A percentile compares a stretch with the other conserved stretches of the same genome.
Evolutionary conservation across 2,888 invertebrate genomes (phyloP).

Genomic region (Nemotelus pantherinus): DNA sequence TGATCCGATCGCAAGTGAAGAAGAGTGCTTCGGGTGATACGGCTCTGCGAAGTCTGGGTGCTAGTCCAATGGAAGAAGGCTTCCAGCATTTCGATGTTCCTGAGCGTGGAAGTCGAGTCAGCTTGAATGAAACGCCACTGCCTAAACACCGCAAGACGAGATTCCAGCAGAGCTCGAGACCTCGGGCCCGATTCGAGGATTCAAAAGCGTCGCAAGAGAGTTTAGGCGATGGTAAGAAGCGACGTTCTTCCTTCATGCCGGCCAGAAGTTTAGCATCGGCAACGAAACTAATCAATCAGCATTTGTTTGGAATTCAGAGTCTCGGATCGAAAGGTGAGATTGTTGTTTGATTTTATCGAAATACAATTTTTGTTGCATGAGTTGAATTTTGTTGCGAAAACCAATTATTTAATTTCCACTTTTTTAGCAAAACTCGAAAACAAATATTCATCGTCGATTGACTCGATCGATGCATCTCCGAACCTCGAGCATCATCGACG

Average conservation of each 20-base stretch:
- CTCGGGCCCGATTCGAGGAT: slow-evolving; percentile 66
- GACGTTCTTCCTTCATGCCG: slow-evolving; percentile 70
- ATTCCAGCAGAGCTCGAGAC: slow-evolving; percentile 75
- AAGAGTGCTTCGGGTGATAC: slow-evolving; percentile 84
- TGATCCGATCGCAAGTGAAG: slow-evolving; percentile 72
- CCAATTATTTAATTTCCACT: not conserved
- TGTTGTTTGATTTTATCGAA: not conserved
- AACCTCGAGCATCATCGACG: slow-evolving; percentile 73
- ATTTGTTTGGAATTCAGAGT: slow-evolving; percentile 74
- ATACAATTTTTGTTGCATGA: not conserved
- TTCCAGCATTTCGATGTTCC: slow-evolving; percentile 67
- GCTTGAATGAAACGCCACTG: slow-evolving; percentile 73
- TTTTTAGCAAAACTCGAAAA: slow-evolving; percentile 66
- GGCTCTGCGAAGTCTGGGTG: slow-evolving; percentile 73
- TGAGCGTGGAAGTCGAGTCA: slow-evolving; percentile 68
- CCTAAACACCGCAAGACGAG: slow-evolving; percentile 88
- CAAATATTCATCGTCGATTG: slow-evolving; percentile 75
- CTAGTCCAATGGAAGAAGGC: slow-evolving; percentile 70
- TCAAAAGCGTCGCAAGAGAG: slow-evolving; percentile 68
- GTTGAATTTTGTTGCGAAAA: slow-evolving; percentile 1
- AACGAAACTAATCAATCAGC: slow-evolving; percentile 78
- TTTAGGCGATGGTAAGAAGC: slow-evolving; percentile 63
- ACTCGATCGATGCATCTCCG: slow-evolving; percentile 75
- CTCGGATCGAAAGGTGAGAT: slow-evolving; percentile 61
- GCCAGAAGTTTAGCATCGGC: slow-evolving; percentile 75